phyloP scores from a whole-genome alignment of 2,113 vertebrate species.

The Atherinomorus stipes region DNA sequence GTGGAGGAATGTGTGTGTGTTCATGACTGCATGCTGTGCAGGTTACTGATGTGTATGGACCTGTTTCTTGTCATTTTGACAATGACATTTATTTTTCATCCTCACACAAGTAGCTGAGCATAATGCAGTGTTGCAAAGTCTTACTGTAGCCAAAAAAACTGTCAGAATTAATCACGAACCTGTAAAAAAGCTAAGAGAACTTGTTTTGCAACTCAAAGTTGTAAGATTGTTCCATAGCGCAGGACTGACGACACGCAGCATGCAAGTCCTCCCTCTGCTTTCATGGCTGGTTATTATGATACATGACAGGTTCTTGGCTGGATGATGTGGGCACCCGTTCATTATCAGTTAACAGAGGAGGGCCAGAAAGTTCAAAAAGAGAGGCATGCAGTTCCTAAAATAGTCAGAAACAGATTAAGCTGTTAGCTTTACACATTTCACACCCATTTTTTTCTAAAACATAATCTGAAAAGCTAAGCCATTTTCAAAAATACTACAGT shows the following conservation, averaged over 20 bases:
- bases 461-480: constrained; percentile 4
- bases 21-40: constrained; percentile 17
- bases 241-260: neutral
- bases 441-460: constrained; percentile 4
- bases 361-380: neutral
- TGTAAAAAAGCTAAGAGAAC: constrained; percentile 7
- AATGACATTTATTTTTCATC: constrained; percentile 34
- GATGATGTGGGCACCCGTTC: neutral
- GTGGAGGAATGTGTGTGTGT: constrained; percentile 43
- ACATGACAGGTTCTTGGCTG: constrained; percentile 46
- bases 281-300: constrained; percentile 6
- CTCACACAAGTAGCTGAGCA: constrained; percentile 21
- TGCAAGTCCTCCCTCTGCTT: neutral
- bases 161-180: constrained; percentile 17
- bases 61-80: constrained; percentile 46
- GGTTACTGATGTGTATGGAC: constrained; percentile 25
- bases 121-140: neutral
- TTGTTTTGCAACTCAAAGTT: constrained; percentile 16
- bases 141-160: constrained; percentile 7
- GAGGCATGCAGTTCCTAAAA: neutral
- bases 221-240: neutral
- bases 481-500: neutral
- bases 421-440: constrained; percentile 9
- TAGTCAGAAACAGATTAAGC: neutral
- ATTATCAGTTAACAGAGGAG: constrained; percentile 15